Conservation (phyloP, 2,888 invertebrate genomes). For the Micropterix aruncella region DNA sequence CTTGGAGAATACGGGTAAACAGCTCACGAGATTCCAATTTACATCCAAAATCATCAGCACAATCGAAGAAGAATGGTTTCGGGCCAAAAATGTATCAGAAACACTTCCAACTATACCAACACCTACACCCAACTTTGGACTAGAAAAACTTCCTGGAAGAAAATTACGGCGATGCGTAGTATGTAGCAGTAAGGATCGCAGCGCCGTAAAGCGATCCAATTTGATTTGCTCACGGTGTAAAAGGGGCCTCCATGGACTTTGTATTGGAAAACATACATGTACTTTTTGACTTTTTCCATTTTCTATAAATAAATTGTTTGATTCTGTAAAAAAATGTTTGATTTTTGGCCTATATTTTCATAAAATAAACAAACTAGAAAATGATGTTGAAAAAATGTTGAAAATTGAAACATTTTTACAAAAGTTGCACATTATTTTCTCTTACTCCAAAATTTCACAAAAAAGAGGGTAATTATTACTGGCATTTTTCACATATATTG, state of each 20-base stretch:
- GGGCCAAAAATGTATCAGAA: slow-evolving; percentile 4
- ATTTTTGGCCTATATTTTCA: no score
- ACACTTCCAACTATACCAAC: not conserved
- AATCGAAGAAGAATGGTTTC: slow-evolving; percentile 12
- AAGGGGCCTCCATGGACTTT: slow-evolving; percentile 11
- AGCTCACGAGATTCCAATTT: slow-evolving; percentile 13
- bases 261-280: slow-evolving; percentile 3
- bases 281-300: not conserved
- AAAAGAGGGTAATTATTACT: no score
- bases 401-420: no score
- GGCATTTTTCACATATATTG: no score
- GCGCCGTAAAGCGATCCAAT: slow-evolving; percentile 10
- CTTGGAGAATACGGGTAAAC: slow-evolving; percentile 10
- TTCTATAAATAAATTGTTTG: not conserved
- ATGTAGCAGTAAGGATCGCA: slow-evolving; percentile 11
- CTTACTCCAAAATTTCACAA: no score
- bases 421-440: no score
- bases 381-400: no score
- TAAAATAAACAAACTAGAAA: no score
- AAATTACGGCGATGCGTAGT: slow-evolving; percentile 11
- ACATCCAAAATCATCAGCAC: slow-evolving; percentile 12
- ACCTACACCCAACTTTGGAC: not conserved
- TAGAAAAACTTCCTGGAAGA: slow-evolving; percentile 9
- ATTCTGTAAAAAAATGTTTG: no score
- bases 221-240: slow-evolving; percentile 12